A percentile compares a stretch with the other conserved stretches of the same genome.
phyloP scores from a whole-genome alignment of 2,888 invertebrate genomes.

The Orthosia cruda region DNA sequence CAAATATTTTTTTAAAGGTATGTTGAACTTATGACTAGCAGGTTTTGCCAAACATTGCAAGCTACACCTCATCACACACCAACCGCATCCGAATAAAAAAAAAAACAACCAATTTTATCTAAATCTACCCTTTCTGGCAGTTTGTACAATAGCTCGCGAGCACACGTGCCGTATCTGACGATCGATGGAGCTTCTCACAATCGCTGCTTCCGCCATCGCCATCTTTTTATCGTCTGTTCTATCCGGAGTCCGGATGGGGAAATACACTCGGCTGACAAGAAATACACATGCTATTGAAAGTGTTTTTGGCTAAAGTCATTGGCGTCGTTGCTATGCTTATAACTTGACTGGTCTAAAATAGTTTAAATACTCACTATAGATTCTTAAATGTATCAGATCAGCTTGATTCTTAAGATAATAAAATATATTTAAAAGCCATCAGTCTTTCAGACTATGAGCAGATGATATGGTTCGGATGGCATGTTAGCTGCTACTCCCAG shows the following conservation, averaged over 20 bases:
- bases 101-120: slow-evolving; percentile 52
- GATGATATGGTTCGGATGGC: no score
- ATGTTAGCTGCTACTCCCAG: no score
- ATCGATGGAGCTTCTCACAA: slow-evolving; percentile 63
- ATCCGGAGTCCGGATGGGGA: slow-evolving; percentile 33
- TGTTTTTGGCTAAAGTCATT: neutral
- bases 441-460: no score
- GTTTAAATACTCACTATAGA: neutral
- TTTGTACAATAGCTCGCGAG: slow-evolving; percentile 45
- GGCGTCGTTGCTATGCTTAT: neutral
- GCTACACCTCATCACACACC: neutral
- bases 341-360: neutral
- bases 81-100: slow-evolving; percentile 9
- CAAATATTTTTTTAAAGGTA: no score
- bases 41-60: no score
- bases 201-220: slow-evolving; percentile 55
- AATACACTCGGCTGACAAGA: slow-evolving; percentile 11
- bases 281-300: slow-evolving; percentile 7
- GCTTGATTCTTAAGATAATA: no score
- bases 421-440: no score
- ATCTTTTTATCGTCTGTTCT: slow-evolving; percentile 48
- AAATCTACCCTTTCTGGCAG: slow-evolving; percentile 60
- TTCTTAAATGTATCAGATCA: no score
- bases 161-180: slow-evolving; percentile 68
- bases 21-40: no score